phyloP scores from a whole-genome alignment of 2,113 vertebrate genomes.

The Notarius quadriscutis region DNA sequence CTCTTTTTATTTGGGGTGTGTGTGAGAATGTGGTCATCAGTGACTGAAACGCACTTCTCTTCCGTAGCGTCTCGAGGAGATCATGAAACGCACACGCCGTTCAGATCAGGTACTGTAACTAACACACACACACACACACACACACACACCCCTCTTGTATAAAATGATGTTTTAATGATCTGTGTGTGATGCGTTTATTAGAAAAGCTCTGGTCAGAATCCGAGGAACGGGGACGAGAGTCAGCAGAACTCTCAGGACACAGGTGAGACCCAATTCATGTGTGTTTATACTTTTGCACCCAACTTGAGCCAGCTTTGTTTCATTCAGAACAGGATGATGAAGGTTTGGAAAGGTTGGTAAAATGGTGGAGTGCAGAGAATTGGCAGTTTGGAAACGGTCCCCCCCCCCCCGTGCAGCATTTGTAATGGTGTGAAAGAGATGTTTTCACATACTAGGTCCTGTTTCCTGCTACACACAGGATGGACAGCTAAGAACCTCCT shows the following conservation, averaged over 20 bases:
- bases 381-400: background rate
- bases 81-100: constrained; percentile 94
- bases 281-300: background rate
- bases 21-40: background rate
- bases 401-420: background rate
- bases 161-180: background rate
- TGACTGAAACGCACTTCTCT: background rate
- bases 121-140: background rate
- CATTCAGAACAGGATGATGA: background rate
- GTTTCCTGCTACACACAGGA: background rate
- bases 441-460: background rate
- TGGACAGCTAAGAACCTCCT: background rate
- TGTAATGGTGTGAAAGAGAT: background rate
- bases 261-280: constrained; percentile 68
- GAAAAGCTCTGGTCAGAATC: constrained; percentile 81
- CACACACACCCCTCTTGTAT: background rate
- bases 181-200: constrained; percentile 49
- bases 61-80: constrained; percentile 90
- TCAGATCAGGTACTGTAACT: constrained; percentile 87
- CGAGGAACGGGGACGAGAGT: constrained; percentile 83
- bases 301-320: too few species aligned
- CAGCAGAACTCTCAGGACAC: constrained; percentile 67
- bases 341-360: background rate
- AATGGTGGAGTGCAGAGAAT: background rate
- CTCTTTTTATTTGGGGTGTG: background rate